These are phyloP conservation scores for Drosophila nigromelanica DNA, from an alignment of 1,140 invertebrate species.

Conservation along the genomic window DNA sequence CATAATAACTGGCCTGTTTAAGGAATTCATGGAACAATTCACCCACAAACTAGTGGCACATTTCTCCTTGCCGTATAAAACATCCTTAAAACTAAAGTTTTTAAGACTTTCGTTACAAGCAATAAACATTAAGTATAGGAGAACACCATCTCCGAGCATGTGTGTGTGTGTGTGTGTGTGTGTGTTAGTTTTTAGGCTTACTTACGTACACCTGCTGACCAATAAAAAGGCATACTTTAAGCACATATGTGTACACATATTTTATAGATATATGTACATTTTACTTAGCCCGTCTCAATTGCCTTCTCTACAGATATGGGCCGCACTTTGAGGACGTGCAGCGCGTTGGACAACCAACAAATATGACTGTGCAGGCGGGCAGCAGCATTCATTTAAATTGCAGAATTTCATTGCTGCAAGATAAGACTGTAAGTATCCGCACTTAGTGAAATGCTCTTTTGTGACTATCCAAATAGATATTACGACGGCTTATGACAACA, in stretches of 20 bases:
- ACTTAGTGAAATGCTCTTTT: background rate
- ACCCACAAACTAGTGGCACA: background rate
- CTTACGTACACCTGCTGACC: slow-evolving; percentile 24
- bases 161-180: background rate
- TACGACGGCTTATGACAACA: background rate
- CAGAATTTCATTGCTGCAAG: slow-evolving; percentile 91
- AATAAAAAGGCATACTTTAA: slow-evolving; percentile 37
- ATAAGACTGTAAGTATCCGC: slow-evolving; percentile 90
- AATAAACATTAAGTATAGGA: slow-evolving; percentile 46
- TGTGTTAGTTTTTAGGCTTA: slow-evolving; percentile 2
- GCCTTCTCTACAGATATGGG: slow-evolving; percentile 85
- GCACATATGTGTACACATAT: background rate
- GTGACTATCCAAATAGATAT: background rate
- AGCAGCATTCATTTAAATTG: slow-evolving; percentile 92
- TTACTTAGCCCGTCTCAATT: slow-evolving; percentile 21
- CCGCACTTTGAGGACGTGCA: slow-evolving; percentile 88
- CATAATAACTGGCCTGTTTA: slow-evolving; percentile 4
- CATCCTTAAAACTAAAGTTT: slow-evolving; percentile 21
- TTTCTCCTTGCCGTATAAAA: background rate
- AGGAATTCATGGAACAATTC: too few species aligned
- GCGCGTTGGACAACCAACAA: slow-evolving; percentile 86
- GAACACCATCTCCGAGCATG: slow-evolving; percentile 21
- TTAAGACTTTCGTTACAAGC: slow-evolving; percentile 22
- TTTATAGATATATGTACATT: slow-evolving; percentile 1
- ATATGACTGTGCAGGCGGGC: slow-evolving; percentile 92